These are phyloP conservation scores for Polyploca ridens DNA, from an alignment of 2,888 invertebrate genomes.

Conservation along the genomic window DNA sequence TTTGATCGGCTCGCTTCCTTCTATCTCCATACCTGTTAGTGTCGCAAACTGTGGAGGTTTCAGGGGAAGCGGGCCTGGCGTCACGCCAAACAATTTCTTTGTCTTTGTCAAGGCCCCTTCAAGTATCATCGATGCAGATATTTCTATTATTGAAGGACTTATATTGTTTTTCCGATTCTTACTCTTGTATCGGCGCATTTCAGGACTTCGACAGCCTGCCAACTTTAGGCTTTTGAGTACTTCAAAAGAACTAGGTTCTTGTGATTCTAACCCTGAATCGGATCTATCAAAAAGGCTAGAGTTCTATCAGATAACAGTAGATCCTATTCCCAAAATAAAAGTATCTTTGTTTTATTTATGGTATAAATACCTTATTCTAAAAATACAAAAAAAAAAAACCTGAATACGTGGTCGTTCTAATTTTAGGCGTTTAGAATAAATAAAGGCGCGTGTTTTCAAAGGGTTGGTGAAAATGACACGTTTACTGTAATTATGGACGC, in stretches of 20 bases:
- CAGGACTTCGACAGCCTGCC: background rate
- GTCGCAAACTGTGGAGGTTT: conserved; percentile 32
- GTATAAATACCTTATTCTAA: background rate
- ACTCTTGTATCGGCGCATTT: conserved; percentile 17
- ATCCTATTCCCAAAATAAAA: too few relatives aligned
- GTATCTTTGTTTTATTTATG: background rate
- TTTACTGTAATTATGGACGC: conserved; percentile 4
- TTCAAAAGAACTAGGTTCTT: background rate
- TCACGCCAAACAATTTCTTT: conserved; percentile 73
- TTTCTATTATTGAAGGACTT: conserved; percentile 65
- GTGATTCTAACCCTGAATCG: too few relatives aligned
- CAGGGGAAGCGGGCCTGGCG: conserved; percentile 51
- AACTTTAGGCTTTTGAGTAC: background rate
- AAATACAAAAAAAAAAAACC: background rate
- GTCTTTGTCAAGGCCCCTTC: conserved; percentile 67
- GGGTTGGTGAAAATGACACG: conserved; percentile 9
- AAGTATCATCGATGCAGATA: conserved; percentile 68
- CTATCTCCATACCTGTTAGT: conserved; percentile 55
- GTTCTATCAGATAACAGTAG: too few relatives aligned
- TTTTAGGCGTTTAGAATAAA: conserved; percentile 3
- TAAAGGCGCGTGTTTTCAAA: conserved; percentile 6
- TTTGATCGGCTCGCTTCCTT: conserved; percentile 69
- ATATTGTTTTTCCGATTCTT: conserved; percentile 28
- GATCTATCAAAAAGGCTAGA: too few relatives aligned
- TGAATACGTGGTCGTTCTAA: background rate